A percentile compares a stretch with the other conserved stretches of the same genome.
Evolutionary conservation across 1,140 invertebrate genomes (phyloP).

Genomic region (Drosophila kanapiae): DNA sequence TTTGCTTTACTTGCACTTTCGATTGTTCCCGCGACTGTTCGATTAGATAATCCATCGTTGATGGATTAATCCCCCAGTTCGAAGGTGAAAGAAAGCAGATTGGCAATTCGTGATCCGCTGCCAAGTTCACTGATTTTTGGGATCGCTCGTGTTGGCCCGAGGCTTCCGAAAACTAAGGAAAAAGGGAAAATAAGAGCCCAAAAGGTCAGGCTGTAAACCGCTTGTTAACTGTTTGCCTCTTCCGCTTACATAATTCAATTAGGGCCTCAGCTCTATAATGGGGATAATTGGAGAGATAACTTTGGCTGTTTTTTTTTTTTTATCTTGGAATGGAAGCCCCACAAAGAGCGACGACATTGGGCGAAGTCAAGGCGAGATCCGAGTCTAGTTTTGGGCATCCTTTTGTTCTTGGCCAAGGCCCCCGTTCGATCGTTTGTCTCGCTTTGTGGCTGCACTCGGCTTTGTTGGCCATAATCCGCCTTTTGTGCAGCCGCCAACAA

Average conservation of each 20-base stretch:
- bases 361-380: conserved; percentile 29
- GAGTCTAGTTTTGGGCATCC: conserved; percentile 47
- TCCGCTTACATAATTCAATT: conserved; percentile 76
- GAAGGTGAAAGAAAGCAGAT: conserved; percentile 58
- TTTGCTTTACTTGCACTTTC: conserved; percentile 26
- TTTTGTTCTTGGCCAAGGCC: conserved; percentile 56
- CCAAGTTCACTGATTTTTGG: conserved; percentile 66
- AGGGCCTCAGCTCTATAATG: conserved; percentile 42
- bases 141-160: conserved; percentile 41
- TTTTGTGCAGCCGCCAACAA: conserved; percentile 33
- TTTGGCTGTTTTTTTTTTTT: background rate
- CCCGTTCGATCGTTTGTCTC: conserved; percentile 12
- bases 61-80: conserved; percentile 35
- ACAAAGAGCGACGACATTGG: conserved; percentile 35
- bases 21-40: conserved; percentile 31
- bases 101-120: conserved; percentile 57
- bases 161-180: conserved; percentile 33
- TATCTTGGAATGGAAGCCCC: too few relatives aligned
- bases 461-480: conserved; percentile 24
- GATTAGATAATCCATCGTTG: conserved; percentile 63
- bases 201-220: conserved; percentile 28
- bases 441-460: conserved; percentile 7
- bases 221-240: conserved; percentile 62
- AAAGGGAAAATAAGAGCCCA: conserved; percentile 53
- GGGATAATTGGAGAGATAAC: conserved; percentile 13